A percentile compares a stretch with the other conserved stretches of the same genome.
Conservation (phyloP, 2,113 vertebrate genomes). For the Rissa tridactyla region DNA sequence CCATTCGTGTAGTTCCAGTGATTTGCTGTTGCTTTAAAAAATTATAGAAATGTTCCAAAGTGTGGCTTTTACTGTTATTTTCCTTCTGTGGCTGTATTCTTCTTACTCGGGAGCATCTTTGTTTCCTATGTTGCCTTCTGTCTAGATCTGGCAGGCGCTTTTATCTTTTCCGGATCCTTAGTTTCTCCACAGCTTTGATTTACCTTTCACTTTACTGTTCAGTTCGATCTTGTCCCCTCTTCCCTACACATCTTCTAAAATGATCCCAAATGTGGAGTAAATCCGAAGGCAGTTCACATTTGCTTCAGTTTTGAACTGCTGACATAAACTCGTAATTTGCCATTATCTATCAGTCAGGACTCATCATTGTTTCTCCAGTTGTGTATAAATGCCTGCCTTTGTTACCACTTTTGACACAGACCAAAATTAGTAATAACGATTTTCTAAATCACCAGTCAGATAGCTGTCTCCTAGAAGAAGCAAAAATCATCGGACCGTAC, state of each 20-base stretch:
- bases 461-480: neutral
- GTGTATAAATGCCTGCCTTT: neutral
- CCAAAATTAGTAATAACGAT: neutral
- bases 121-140: neutral
- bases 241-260: neutral
- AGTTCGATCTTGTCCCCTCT: neutral
- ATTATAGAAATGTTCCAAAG: neutral
- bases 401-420: neutral
- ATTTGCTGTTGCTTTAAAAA: neutral
- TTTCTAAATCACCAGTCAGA: neutral
- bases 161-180: neutral
- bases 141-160: neutral
- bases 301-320: neutral
- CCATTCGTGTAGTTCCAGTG: neutral
- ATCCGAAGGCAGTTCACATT: neutral
- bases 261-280: neutral
- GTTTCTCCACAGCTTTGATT: neutral
- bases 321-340: neutral
- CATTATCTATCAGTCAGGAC: neutral
- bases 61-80: neutral
- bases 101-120: neutral
- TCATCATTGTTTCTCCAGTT: neutral
- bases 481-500: neutral
- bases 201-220: neutral
- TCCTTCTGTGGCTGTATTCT: neutral